Base-by-base conservation (phyloP, 2,797 vertebrate species). In the Crenuchus spilurus region DNA sequence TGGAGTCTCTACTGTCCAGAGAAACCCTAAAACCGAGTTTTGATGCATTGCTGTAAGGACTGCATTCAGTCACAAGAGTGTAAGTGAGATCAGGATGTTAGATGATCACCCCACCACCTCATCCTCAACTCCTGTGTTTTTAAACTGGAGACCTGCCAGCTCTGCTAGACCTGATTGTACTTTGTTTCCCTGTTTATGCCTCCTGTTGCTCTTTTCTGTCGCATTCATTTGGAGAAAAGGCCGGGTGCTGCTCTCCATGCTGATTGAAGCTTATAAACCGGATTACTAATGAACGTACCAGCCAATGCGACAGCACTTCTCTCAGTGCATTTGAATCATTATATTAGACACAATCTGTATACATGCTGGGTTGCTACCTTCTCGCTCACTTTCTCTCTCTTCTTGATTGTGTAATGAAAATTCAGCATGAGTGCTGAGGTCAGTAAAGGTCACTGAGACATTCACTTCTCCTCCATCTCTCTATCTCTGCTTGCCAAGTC, bases 351-450 rank as follows among this genome's bases (percentile, higher is more conserved):
- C 11, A 35, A 11, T 6, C 39, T n/a, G 37, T 30, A 11, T 9
- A 42, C 51, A 70, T 10, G 46, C 57, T 37, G n/a, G n/a, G n/a
- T n/a, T n/a, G n/a, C n/a, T n/a, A n/a, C 31, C 13, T 18, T 22
- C 18, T 24, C n/a, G 13, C 57, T 20, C n/a, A 35, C 55, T 58
- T 2, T 58, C 55, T 65, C 10, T 51, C 26, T 48, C 2, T 3
- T 66, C 8, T 48, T 26, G 11, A 44, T 60, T 74, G 41, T 22
- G 31, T 46, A 49, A 74, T 65, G 51, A 67, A 28, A 58, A 67
- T 58, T 66, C 62, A 28, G 22, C 22, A 9, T 4, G 16, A 58
- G 52, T 66, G 10, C 13, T 0, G 24, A 24, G 60, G 52, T 66
- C 33, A 46, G 35, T 39, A 57, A 28, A 57, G 39, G 28, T 33